Conservation (phyloP, 2,113 vertebrate species). For the Anolis carolinensis region DNA sequence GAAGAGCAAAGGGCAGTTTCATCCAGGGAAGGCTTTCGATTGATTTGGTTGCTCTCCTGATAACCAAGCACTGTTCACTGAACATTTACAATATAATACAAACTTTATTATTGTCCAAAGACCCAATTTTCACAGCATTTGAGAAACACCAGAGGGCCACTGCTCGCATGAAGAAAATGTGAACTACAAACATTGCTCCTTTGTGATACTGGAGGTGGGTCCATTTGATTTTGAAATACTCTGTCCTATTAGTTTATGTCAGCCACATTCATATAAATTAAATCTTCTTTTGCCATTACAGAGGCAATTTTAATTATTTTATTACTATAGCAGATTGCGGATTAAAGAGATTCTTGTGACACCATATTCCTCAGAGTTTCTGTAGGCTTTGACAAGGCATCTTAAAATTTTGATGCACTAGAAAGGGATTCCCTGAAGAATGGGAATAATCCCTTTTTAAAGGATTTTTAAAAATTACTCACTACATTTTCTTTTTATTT, state of each 20-base stretch:
- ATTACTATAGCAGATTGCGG: background rate
- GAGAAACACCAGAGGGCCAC: background rate
- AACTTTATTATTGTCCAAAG: too few relatives aligned
- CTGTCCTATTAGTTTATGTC: background rate
- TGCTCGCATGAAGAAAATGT: background rate
- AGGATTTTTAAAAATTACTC: background rate
- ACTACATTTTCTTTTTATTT: background rate
- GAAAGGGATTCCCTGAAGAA: background rate
- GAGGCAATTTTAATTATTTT: background rate
- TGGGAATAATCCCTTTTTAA: background rate
- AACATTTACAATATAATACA: too few relatives aligned
- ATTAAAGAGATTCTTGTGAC: background rate
- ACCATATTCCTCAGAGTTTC: background rate
- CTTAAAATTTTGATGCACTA: background rate
- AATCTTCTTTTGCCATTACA: background rate
- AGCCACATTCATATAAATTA: background rate
- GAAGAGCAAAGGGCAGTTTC: background rate
- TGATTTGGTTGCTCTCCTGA: background rate
- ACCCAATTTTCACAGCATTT: background rate
- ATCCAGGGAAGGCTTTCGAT: background rate
- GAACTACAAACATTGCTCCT: background rate
- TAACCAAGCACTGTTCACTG: too few relatives aligned
- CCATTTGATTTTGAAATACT: background rate
- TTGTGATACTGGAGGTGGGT: background rate
- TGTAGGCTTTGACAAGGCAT: background rate